Base-by-base conservation (phyloP, 2,888 invertebrate species). In the Leucophora obtusa region DNA sequence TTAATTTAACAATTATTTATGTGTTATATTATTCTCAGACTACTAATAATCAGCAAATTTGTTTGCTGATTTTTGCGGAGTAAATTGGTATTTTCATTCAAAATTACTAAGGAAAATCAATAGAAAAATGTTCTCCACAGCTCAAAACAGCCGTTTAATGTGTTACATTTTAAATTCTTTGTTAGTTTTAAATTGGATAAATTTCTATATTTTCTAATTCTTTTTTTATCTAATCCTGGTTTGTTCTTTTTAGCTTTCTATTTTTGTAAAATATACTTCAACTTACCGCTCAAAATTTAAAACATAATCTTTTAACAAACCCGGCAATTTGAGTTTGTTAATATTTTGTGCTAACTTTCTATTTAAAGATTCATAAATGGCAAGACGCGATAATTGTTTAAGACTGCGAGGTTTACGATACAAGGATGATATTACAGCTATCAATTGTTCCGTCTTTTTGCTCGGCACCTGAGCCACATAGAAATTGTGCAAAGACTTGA, bases 301-400 rank as follows among this genome's bases (percentile, higher is more conserved):
- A 79, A 95, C 90, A 87, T 95, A 95, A 82, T 94, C 94, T 88
- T 93, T 94, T 35, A 95, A 90, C 54, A 92, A 92, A 82, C 91
- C 92, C 8, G 95, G 95, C 83, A 95, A 90, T 87, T 93, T 94
- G 83, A 95, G 90, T 86, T 93, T 93, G 86, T 92, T 93, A 63
- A 94, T 92, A 86, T 92, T 92, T 82, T 92, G 91, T n/a, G 93
- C 94, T 68, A 95, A 91, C 85, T 93, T 92, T 59, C 93, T 91
- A 79, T 92, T 91, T 82, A 95, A 88, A 65, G 94, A 92, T 85
- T 93, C 93, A 87, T 94, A 94, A 81, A 95, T 94, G 83, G 92
- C 91, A 65, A 94, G 93, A 18, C 95, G 92, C 54, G 94, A 92
- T 78, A 94, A 92, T 89, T 95, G 94, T 87, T 94, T 94, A n/a